Evolutionary conservation across 64 coral and sea anemone genomes (phyloP).

Genomic region (Platygyra sinensis): DNA sequence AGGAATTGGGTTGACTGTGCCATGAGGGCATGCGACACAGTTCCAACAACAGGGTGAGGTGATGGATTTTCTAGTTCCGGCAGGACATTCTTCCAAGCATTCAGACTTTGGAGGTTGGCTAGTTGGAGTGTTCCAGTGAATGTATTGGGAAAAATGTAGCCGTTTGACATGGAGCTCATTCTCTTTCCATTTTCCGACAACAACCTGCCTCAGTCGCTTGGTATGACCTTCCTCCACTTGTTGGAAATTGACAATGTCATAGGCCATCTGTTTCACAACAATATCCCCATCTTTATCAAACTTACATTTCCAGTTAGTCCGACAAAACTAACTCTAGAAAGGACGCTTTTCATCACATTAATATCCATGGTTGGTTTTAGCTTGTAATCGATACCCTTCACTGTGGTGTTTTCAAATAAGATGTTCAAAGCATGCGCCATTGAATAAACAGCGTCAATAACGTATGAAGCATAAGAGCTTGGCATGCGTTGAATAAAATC

Average conservation of each 20-base stretch:
- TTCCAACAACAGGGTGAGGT: conserved; percentile 67
- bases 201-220: background rate
- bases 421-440: conserved; percentile 55
- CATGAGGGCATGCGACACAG: conserved; percentile 40
- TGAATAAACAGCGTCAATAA: conserved; percentile 68
- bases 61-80: conserved; percentile 40
- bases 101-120: conserved; percentile 35
- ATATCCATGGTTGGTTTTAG: background rate
- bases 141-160: background rate
- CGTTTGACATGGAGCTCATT: background rate
- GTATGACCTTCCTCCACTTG: background rate
- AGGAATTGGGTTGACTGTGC: conserved; percentile 2
- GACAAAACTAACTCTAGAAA: conserved; percentile 1
- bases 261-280: background rate
- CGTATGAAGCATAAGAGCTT: conserved; percentile 30
- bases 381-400: too few species aligned
- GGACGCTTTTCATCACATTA: background rate
- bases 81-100: conserved; percentile 41
- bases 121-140: background rate
- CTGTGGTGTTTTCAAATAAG: conserved; percentile 10
- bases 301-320: conserved; percentile 35
- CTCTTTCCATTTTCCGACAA: conserved; percentile 6
- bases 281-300: conserved; percentile 24
- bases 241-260: conserved; percentile 38
- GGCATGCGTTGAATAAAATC: background rate